These are phyloP conservation scores for Hyperoplus lanceolatus DNA, from an alignment of 2,797 vertebrate species.

Conservation along the genomic window DNA sequence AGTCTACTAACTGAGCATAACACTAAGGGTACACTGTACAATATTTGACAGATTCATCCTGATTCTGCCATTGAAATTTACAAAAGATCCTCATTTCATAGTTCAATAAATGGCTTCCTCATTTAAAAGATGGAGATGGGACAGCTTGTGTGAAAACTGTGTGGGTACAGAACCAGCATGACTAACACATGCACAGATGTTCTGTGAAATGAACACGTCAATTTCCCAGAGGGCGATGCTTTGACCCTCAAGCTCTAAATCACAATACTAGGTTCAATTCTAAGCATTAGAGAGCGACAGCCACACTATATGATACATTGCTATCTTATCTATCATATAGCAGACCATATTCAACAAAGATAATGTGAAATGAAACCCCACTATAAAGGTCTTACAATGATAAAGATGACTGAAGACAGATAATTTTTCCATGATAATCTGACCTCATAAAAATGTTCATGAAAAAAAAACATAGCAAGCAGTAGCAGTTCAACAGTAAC, in stretches of 20 bases:
- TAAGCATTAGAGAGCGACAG: conserved; percentile 26
- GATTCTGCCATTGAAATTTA: conserved; percentile 4
- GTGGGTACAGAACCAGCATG: conserved; percentile 70
- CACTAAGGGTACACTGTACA: conserved; percentile 1
- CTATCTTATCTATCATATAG: conserved; percentile 9
- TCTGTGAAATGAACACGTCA: conserved; percentile 53
- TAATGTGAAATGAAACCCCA: conserved; percentile 10
- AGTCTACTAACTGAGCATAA: neutral
- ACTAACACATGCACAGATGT: conserved; percentile 79
- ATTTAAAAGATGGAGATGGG: conserved; percentile 9
- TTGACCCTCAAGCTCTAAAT: conserved; percentile 68
- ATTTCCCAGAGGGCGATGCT: conserved; percentile 61
- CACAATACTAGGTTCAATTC: conserved; percentile 43
- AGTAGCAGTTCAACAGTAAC: conserved; percentile 28
- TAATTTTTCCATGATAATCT: conserved; percentile 12
- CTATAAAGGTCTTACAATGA: neutral
- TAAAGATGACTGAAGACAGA: conserved; percentile 10
- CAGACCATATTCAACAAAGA: neutral
- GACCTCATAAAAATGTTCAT: conserved; percentile 13
- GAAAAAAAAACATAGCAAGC: conserved; percentile 22
- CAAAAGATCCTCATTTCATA: conserved; percentile 6
- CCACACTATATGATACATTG: neutral
- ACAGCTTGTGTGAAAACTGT: conserved; percentile 58
- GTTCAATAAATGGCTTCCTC: conserved; percentile 1
- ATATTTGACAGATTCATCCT: conserved; percentile 9